Evolutionary conservation across 2,113 vertebrate genomes (phyloP), one percentile per base, ranked within the genome.

Genomic region (Trematocara variabile): DNA sequence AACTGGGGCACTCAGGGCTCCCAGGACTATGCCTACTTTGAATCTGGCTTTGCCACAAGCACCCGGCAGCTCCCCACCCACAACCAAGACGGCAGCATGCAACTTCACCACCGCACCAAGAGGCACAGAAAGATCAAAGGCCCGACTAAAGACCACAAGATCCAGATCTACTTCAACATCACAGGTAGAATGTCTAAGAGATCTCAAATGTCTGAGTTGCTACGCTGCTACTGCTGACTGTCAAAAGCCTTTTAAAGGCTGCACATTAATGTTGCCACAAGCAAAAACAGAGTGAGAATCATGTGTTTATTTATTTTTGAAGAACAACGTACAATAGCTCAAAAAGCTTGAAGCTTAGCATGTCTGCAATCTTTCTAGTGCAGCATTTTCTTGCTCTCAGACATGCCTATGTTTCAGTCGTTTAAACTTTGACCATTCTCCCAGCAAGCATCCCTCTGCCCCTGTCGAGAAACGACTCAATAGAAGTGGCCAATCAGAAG

Each of bases 161-260:
- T 99, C 89, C 98, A 98, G 94, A 97, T 99, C 86, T 96, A 97
- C 94, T 99, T 99, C 95, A 99, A 99, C 89, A 99, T 99, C 93
- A 98, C 98, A 93, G 99, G 99, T 99, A 94, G 14, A 65, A 75
- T 11, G 46, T 50, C 16, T 12, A 12, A 50, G 14, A 75, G 34
- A 65, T 65, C 34, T 41, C 63, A 68, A 68, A 39, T 12, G 6
- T 65, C 65, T 70, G 41, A 73, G 22, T 46, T 46, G 22, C 41
- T 7, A 73, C 5, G 5, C 65, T 70, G 65, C 12, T 25, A 70
- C 37, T 44, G 37, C 37, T 70, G 65, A 46, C 41, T 1, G 33
- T 20, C 58, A 37, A 63, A 63, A 63, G 58, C 16, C n/a, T 37
- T 63, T 63, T 7, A 75, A 30, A 30, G 25, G 44, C 44, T 30